Evolutionary conservation across 1,140 invertebrate genomes (phyloP), one percentile per base, ranked within the genome.

Genomic region (Penaeus chinensis): DNA sequence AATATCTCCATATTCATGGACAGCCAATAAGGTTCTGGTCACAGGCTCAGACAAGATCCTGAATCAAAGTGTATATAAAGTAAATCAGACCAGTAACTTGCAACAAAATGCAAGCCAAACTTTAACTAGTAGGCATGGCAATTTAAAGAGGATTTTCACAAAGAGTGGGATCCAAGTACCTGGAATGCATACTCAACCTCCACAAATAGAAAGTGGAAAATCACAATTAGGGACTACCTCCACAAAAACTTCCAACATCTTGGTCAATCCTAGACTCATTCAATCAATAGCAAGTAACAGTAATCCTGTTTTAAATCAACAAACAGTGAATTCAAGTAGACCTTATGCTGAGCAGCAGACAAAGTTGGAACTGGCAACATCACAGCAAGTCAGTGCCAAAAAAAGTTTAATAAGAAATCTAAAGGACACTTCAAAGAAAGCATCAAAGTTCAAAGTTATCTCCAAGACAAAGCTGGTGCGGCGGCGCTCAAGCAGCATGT

Each of bases 401-500:
- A 74, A 32, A 27, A 74, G 22, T 83, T 19, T 42, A 13, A 5
- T 18, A 71, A 71, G 47, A 8, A 47, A 27, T 66, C 54, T 18
- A 3, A 4, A 54, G 37, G 69, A 74, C 13, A 63, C 84, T 42
- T 76, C 24, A 27, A 85, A 65, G 22, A 37, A 20, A 37, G 62
- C 60, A 37, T 63, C 62, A 16, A 87, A 77, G 65, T 87, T 74
- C 54, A 87, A 82, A 42, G 80, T 87, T 10, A 82, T 87, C 79
- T 62, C 85, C 11, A 87, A 82, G 82, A 87, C 85, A 37, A 87
- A 87, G 54, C 85, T 87, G 32, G 85, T 87, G 19, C 63, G 71
- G 60, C 27, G 66, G 42, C 47, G 60, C 2, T 76, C 80, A 11
- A 62, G 27, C 11, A 87, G 80, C 60, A 24, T 63, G 22, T 63